Conservation (phyloP, 1,140 invertebrate species). For the Tetraneura akinire region DNA sequence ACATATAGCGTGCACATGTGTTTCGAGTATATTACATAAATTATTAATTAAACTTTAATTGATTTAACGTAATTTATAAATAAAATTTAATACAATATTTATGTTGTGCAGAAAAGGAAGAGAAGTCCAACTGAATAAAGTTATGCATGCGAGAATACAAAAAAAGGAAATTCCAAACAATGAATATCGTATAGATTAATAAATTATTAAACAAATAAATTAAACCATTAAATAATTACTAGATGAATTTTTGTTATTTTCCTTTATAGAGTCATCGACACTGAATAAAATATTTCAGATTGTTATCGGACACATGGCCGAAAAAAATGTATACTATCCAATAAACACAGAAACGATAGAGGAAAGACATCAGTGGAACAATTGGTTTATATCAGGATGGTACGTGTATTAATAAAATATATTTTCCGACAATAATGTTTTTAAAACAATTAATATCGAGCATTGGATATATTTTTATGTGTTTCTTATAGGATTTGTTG, state of each 20-base stretch:
- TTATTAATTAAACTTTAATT: too few species aligned
- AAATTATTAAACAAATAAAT: background rate
- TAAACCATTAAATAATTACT: too few species aligned
- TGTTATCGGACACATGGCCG: background rate
- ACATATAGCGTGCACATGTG: conserved; percentile 11
- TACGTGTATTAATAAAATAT: background rate
- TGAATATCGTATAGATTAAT: background rate
- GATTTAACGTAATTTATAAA: too few species aligned
- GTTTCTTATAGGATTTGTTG: conserved; percentile 1
- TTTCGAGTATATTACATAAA: conserved; percentile 45
- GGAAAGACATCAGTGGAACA: conserved; percentile 27
- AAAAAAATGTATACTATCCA: conserved; percentile 32
- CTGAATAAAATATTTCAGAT: background rate
- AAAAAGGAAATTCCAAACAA: background rate
- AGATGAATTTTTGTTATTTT: background rate
- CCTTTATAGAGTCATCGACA: background rate
- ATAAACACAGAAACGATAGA: background rate
- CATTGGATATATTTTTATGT: background rate
- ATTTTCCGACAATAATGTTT: too few species aligned
- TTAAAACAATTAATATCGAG: too few species aligned
- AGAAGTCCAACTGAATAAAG: background rate
- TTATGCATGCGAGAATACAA: background rate
- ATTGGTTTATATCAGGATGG: conserved; percentile 33
- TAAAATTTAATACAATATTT: too few species aligned
- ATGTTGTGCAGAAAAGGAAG: conserved; percentile 13